These are phyloP conservation scores for Mus spretus DNA, from an alignment of 2,797 vertebrate species.

Conservation along the genomic window DNA sequence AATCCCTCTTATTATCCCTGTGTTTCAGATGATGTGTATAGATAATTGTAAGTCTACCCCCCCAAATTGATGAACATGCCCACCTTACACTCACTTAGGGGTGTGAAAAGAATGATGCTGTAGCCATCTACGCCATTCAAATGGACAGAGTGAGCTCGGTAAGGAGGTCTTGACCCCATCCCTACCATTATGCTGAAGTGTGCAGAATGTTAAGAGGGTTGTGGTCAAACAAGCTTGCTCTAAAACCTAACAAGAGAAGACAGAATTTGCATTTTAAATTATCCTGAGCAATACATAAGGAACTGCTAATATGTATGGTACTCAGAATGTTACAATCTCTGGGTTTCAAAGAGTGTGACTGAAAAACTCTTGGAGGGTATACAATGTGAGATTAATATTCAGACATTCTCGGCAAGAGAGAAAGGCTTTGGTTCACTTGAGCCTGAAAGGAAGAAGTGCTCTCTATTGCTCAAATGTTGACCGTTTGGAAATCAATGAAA, in stretches of 20 bases:
- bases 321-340: neutral
- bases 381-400: neutral
- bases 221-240: neutral
- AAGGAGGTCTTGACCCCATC: neutral
- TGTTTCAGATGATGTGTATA: neutral
- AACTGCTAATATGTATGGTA: neutral
- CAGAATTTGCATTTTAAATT: conserved; percentile 4
- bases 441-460: neutral
- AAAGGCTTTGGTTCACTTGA: neutral
- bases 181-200: neutral
- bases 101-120: neutral
- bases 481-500: neutral
- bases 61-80: neutral
- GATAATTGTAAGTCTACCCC: neutral
- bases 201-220: neutral
- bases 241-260: neutral
- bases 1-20: neutral
- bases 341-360: neutral
- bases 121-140: neutral
- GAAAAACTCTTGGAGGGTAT: neutral
- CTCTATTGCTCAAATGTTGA: neutral
- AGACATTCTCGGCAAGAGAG: neutral
- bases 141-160: neutral
- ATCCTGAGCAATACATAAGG: neutral
- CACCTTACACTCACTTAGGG: neutral